These are phyloP conservation scores for Octomys mimax DNA, from an alignment of 2,797 vertebrate genomes.

Conservation along the genomic window DNA sequence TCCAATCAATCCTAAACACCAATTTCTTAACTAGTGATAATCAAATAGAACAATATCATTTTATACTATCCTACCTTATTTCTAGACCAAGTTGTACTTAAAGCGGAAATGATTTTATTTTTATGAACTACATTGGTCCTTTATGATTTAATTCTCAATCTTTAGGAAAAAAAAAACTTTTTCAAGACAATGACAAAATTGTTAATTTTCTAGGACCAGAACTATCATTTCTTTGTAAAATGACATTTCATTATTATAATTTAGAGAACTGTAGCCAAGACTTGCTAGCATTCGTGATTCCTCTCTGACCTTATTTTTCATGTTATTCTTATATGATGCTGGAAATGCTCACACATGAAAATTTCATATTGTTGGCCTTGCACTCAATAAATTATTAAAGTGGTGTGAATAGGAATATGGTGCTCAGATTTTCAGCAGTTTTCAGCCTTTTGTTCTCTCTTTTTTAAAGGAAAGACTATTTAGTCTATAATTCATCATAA, in stretches of 20 bases:
- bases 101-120: slow-evolving; percentile 34
- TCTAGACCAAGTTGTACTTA: neutral
- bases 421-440: slow-evolving; percentile 84
- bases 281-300: slow-evolving; percentile 74
- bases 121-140: slow-evolving; percentile 44
- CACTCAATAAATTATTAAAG: slow-evolving; percentile 90
- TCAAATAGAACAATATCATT: slow-evolving; percentile 38
- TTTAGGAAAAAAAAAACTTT: neutral
- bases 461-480: slow-evolving; percentile 64
- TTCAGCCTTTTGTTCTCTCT: slow-evolving; percentile 70
- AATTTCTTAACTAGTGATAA: slow-evolving; percentile 51
- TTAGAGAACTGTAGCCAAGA: slow-evolving; percentile 61
- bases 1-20: slow-evolving; percentile 1
- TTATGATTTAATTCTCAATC: slow-evolving; percentile 45
- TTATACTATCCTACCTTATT: neutral
- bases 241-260: slow-evolving; percentile 71
- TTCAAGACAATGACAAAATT: neutral
- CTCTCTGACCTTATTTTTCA: slow-evolving; percentile 86
- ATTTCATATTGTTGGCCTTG: slow-evolving; percentile 90
- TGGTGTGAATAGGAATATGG: slow-evolving; percentile 86
- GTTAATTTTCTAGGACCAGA: slow-evolving; percentile 62
- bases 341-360: slow-evolving; percentile 88
- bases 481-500: slow-evolving; percentile 57
- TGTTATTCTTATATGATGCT: slow-evolving; percentile 84
- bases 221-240: neutral